Evolutionary conservation across 1,140 invertebrate genomes (phyloP).

Genomic region (Oedothorax gibbosus): DNA sequence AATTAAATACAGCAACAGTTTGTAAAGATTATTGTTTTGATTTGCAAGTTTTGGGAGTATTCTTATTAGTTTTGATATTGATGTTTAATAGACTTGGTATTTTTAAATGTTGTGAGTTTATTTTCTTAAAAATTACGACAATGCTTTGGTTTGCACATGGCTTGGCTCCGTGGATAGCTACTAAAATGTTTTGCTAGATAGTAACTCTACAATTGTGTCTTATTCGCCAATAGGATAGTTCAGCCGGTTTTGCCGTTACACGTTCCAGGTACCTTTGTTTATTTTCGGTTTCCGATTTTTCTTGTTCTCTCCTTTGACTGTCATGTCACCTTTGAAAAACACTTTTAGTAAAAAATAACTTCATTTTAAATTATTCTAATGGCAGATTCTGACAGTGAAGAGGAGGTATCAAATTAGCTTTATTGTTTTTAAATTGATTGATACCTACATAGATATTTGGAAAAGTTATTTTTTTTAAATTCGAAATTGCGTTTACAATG

Average conservation of each 20-base stretch:
- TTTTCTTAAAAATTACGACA: not conserved
- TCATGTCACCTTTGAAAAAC: slow-evolving; percentile 13
- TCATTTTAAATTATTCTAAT: not conserved
- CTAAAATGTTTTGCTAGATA: not conserved
- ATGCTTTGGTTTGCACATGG: not conserved
- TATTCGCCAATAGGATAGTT: not conserved
- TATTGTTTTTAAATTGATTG: not conserved
- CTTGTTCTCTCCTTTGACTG: not conserved
- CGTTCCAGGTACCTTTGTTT: not conserved
- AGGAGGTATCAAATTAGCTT: slow-evolving; percentile 16
- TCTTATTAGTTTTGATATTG: not conserved
- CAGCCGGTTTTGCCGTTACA: not conserved
- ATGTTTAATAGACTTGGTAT: not conserved
- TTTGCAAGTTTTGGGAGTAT: no score
- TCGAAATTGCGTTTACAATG: not conserved
- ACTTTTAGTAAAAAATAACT: not conserved
- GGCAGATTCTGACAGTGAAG: slow-evolving; percentile 46
- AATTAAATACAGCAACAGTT: no score
- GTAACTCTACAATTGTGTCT: not conserved
- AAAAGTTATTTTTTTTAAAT: not conserved
- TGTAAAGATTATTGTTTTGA: no score
- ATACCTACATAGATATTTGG: not conserved
- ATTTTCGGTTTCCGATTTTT: slow-evolving; percentile 16
- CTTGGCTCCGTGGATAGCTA: not conserved
- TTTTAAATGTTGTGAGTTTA: not conserved